phyloP scores from a whole-genome alignment of 1,140 invertebrate genomes.

The Drosophila ercepeae region DNA sequence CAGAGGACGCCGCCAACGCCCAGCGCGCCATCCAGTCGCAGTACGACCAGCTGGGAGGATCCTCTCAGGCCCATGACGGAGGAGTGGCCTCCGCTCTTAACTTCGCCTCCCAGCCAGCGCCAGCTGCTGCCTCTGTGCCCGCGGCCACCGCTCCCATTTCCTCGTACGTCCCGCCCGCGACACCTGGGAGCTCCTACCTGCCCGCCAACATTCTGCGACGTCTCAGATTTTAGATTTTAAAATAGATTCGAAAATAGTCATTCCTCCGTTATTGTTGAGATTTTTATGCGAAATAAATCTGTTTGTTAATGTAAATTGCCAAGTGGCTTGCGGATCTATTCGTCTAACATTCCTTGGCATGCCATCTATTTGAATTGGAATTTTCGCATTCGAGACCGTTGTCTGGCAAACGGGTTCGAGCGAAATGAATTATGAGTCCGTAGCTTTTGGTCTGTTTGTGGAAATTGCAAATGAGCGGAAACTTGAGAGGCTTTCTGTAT shows the following conservation, averaged over 20 bases:
- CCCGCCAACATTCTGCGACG: constrained; percentile 69
- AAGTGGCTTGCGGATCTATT: constrained; percentile 43
- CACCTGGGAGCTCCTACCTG: constrained; percentile 54
- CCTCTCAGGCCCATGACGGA: constrained; percentile 45
- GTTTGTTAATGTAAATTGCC: constrained; percentile 56
- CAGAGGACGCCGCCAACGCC: constrained; percentile 60
- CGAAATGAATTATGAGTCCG: constrained; percentile 49
- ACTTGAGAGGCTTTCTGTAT: constrained; percentile 40
- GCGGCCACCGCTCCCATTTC: constrained; percentile 44
- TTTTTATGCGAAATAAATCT: constrained; percentile 65
- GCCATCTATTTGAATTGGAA: constrained; percentile 54
- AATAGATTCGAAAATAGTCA: constrained; percentile 6
- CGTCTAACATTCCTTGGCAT: constrained; percentile 48
- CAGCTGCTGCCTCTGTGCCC: neutral
- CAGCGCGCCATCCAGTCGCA: constrained; percentile 61
- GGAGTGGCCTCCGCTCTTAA: constrained; percentile 61
- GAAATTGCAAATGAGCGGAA: constrained; percentile 58
- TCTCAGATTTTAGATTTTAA: constrained; percentile 41
- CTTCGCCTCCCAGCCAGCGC: constrained; percentile 53
- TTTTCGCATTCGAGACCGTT: constrained; percentile 45
- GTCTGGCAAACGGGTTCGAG: constrained; percentile 36
- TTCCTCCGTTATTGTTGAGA: constrained; percentile 37
- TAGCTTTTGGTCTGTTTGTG: constrained; percentile 36
- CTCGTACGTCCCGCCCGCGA: constrained; percentile 40
- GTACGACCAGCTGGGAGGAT: constrained; percentile 60